phyloP scores from a whole-genome alignment of 2,888 invertebrate genomes.

The Subacronicta megacephala region DNA sequence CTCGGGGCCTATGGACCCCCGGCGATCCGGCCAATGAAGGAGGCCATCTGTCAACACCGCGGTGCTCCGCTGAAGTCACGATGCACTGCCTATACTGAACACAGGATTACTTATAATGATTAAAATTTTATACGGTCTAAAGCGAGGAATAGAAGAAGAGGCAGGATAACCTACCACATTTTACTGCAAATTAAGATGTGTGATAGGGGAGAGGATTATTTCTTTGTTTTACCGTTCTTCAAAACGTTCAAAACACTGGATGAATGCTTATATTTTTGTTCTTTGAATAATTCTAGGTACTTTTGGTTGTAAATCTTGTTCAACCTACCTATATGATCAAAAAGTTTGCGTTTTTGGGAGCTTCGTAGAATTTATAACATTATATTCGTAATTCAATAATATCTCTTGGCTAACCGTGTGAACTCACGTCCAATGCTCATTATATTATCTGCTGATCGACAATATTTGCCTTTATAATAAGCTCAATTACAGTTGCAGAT shows the following conservation, averaged over 20 bases:
- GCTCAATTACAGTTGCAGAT: conserved; percentile 29
- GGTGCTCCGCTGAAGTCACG: conserved; percentile 31
- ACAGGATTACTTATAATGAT: conserved; percentile 8
- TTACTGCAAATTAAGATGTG: too few species aligned
- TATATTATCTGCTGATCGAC: not conserved
- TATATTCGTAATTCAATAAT: not conserved
- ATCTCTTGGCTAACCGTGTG: conserved; percentile 21
- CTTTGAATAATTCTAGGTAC: too few species aligned
- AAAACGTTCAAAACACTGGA: too few species aligned
- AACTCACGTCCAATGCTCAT: conserved; percentile 8
- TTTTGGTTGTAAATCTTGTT: too few species aligned
- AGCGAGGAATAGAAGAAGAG: too few species aligned
- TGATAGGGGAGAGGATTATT: too few species aligned
- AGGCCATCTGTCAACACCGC: conserved; percentile 36
- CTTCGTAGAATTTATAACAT: not conserved
- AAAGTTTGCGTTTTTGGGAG: too few species aligned
- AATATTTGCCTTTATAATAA: conserved; percentile 29
- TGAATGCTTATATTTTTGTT: too few species aligned
- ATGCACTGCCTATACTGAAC: not conserved
- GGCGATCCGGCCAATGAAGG: conserved; percentile 24
- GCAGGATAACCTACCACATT: too few species aligned
- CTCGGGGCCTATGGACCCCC: conserved; percentile 30
- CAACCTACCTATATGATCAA: too few species aligned
- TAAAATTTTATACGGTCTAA: not conserved
- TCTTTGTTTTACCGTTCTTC: too few species aligned